Conservation (phyloP, 2,888 invertebrate genomes). For the Amaurobius ferox region DNA sequence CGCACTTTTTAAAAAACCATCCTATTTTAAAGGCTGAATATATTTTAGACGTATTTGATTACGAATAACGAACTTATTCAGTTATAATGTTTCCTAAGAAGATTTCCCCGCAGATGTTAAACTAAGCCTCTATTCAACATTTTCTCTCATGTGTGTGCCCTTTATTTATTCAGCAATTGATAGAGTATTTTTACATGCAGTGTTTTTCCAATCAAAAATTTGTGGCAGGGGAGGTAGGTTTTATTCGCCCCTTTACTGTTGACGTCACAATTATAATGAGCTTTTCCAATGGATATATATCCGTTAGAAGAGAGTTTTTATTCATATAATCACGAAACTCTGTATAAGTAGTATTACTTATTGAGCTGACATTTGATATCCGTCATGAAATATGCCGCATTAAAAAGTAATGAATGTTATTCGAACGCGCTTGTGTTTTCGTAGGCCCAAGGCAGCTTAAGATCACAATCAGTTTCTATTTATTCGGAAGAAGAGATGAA, state of each 20-base stretch:
- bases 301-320: slow-evolving; percentile 33
- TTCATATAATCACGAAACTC: slow-evolving; percentile 42
- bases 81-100: slow-evolving; percentile 63
- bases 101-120: slow-evolving; percentile 41
- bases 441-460: not conserved
- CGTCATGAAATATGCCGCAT: slow-evolving; percentile 17
- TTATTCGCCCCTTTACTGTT: slow-evolving; percentile 29
- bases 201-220: slow-evolving; percentile 55
- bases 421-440: not conserved
- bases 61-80: slow-evolving; percentile 65
- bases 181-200: slow-evolving; percentile 60
- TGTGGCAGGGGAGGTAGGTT: slow-evolving; percentile 37
- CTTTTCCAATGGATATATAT: not conserved
- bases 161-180: slow-evolving; percentile 62
- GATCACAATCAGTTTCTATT: slow-evolving; percentile 15
- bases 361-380: slow-evolving; percentile 47
- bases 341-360: slow-evolving; percentile 51
- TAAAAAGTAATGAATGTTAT: slow-evolving; percentile 32
- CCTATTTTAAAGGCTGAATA: slow-evolving; percentile 65
- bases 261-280: slow-evolving; percentile 56
- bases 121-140: slow-evolving; percentile 58
- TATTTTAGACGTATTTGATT: slow-evolving; percentile 66
- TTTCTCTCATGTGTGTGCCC: slow-evolving; percentile 52
- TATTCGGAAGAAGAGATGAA: not conserved
- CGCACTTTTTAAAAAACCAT: slow-evolving; percentile 34